phyloP scores from a whole-genome alignment of 1,140 invertebrate genomes.

The Hermatobates lingyangjiaoensis region DNA sequence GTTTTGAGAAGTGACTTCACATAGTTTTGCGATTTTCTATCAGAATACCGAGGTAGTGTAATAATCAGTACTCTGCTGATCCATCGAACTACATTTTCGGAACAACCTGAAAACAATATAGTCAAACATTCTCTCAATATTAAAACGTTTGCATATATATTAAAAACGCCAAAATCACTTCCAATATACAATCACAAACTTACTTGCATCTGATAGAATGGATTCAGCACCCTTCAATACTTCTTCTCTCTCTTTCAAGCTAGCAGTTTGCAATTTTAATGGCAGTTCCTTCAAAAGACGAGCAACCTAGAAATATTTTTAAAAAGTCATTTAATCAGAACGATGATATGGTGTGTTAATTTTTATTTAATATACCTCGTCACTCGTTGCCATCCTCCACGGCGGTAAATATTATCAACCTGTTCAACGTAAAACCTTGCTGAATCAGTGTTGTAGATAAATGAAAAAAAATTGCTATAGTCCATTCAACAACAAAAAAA shows the following conservation, averaged over 20 bases:
- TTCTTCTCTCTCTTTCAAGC: constrained; percentile 47
- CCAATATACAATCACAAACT: constrained; percentile 18
- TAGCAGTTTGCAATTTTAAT: constrained; percentile 52
- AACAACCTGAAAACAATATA: constrained; percentile 37
- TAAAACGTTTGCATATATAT: constrained; percentile 5
- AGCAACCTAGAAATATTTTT: too few relatives aligned
- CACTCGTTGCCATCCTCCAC: too few relatives aligned
- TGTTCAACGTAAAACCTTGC: too few relatives aligned
- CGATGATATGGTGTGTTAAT: too few relatives aligned
- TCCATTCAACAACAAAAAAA: too few relatives aligned
- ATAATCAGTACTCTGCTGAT: constrained; percentile 53
- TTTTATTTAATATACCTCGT: too few relatives aligned
- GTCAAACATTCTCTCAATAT: constrained; percentile 8
- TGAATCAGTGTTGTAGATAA: too few relatives aligned
- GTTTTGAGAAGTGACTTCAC: constrained; percentile 45
- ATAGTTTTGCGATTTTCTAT: constrained; percentile 52
- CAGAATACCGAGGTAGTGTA: constrained; percentile 56
- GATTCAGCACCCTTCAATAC: constrained; percentile 48
- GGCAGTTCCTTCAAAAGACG: constrained; percentile 63
- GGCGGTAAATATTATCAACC: too few relatives aligned
- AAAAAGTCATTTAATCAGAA: too few relatives aligned
- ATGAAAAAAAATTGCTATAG: too few relatives aligned
- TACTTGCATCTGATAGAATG: constrained; percentile 53
- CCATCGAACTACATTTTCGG: constrained; percentile 53
- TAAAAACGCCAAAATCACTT: constrained; percentile 9